Evolutionary conservation across 2,797 vertebrate genomes (phyloP).

Genomic region (Rallus crepitans): DNA sequence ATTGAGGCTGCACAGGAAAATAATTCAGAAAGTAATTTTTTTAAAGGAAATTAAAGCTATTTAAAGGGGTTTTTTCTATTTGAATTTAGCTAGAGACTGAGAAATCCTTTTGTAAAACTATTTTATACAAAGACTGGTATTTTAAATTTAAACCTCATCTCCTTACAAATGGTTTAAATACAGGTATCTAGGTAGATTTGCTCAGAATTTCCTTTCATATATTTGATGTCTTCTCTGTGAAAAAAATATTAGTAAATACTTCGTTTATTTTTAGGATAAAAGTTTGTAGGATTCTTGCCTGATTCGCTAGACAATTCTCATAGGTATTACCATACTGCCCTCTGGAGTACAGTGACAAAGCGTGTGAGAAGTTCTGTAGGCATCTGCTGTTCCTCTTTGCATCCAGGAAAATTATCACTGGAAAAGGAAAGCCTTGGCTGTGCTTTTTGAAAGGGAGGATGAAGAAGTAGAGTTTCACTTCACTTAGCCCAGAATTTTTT

Average conservation of each 20-base stretch:
- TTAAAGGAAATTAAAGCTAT: background rate
- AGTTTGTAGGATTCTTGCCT: background rate
- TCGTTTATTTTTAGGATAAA: background rate
- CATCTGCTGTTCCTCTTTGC: background rate
- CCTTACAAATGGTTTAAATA: background rate
- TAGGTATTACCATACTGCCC: conserved; percentile 77
- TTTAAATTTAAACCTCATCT: background rate
- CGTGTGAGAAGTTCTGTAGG: background rate
- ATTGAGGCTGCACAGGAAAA: background rate
- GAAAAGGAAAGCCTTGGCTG: background rate
- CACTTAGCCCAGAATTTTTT: background rate
- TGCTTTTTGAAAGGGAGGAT: background rate
- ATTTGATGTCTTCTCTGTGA: background rate
- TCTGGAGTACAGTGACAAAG: conserved; percentile 72
- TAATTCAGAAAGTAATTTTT: background rate
- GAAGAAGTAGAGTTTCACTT: background rate
- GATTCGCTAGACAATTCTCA: background rate
- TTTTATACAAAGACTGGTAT: background rate
- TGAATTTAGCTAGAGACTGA: background rate
- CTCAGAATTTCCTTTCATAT: background rate
- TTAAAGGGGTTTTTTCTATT: background rate
- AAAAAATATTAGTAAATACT: background rate
- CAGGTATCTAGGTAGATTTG: background rate
- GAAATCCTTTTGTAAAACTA: background rate
- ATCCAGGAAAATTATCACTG: background rate